A percentile compares a stretch with the other conserved stretches of the same genome.
phyloP scores from a whole-genome alignment of 2,888 invertebrate species.

The Mylabris sibirica region DNA sequence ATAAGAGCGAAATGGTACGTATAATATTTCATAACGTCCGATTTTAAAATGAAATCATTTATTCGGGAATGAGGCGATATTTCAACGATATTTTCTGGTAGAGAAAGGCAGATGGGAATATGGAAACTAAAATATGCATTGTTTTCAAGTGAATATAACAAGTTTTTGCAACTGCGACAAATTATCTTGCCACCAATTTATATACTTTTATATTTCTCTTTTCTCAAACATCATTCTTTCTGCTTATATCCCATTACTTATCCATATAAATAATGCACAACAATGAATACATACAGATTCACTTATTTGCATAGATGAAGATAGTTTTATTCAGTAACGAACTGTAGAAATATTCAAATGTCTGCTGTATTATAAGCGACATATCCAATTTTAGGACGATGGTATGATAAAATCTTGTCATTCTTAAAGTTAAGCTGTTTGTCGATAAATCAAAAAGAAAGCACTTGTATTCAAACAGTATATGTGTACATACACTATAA shows the following conservation, averaged over 20 bases:
- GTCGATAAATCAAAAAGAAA: constrained; percentile 12
- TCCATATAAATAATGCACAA: not conserved
- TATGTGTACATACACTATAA: not conserved
- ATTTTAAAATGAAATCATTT: constrained; percentile 20
- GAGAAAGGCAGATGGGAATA: constrained; percentile 6
- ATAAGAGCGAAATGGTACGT: not conserved
- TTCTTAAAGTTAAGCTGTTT: not conserved
- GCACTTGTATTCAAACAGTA: not conserved
- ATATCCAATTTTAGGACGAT: not conserved
- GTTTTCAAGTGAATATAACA: constrained; percentile 12
- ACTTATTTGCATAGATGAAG: not conserved
- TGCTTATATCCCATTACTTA: not conserved
- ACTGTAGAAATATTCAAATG: constrained; percentile 3
- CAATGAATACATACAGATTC: not conserved
- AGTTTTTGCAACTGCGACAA: constrained; percentile 4
- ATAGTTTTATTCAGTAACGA: not conserved
- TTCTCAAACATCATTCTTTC: not conserved
- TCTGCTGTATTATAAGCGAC: not conserved
- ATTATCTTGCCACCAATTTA: not conserved
- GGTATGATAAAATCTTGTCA: constrained; percentile 3
- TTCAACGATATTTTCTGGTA: constrained; percentile 11
- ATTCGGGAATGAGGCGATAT: constrained; percentile 15
- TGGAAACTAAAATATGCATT: constrained; percentile 7
- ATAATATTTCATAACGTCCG: constrained; percentile 18
- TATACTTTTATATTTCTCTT: not conserved